Percentiles rank a stretch among this genome's conserved stretches.
These are phyloP conservation scores for Aythya baeri DNA, from an alignment of 2,113 vertebrate genomes.

Conservation along the genomic window DNA sequence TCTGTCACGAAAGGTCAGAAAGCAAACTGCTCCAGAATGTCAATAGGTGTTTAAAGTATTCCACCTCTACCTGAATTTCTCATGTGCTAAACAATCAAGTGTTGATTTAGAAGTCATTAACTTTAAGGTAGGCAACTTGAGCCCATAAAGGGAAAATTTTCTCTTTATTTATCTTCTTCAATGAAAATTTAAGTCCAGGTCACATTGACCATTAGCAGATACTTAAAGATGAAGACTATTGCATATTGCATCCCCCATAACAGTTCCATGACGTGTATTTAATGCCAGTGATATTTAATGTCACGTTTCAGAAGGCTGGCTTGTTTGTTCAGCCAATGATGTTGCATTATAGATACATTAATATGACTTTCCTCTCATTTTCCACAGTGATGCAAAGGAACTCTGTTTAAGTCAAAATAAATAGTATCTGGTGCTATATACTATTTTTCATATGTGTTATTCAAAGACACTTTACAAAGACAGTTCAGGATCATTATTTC, in stretches of 20 bases:
- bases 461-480: not conserved
- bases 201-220: not conserved
- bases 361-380: not conserved
- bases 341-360: not conserved
- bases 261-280: not conserved
- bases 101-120: slow-evolving; percentile 34
- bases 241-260: not conserved
- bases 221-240: not conserved
- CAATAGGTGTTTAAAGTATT: slow-evolving; percentile 47
- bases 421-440: not conserved
- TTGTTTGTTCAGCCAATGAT: not conserved
- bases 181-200: not conserved
- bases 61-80: slow-evolving; percentile 9
- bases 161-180: not conserved
- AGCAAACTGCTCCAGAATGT: slow-evolving; percentile 52
- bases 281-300: slow-evolving; percentile 8
- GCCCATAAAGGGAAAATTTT: not conserved
- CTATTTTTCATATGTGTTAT: not conserved
- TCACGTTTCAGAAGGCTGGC: not conserved
- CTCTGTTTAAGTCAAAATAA: not conserved
- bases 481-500: not conserved
- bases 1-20: slow-evolving; percentile 63
- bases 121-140: not conserved
- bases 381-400: not conserved
- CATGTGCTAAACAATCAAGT: not conserved